Conservation (phyloP, 1,140 invertebrate species). For the Caenorhabditis elegans region WBcel235 BX284604.4:6905001-6905500, state of each 20-base stretch:
- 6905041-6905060: not conserved
- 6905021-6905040: not conserved
- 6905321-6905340: not conserved
- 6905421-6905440: too few relatives aligned
- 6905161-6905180: not conserved
- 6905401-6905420: too few relatives aligned
- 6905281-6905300: not conserved
- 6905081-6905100: not conserved
- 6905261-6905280: not conserved
- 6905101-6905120: not conserved
- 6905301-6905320: not conserved
- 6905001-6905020: not conserved
- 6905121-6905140: not conserved
- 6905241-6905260: not conserved
- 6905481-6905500: too few relatives aligned
- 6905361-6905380: not conserved
- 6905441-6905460: too few relatives aligned
- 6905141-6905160: not conserved
- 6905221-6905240: not conserved
- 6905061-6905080: not conserved
- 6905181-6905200: not conserved
- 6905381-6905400: too few relatives aligned
- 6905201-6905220: not conserved
- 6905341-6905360: too few relatives aligned
- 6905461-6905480: too few relatives aligned